These are phyloP conservation scores for Takifugu bimaculatus DNA, from an alignment of 2,113 vertebrate species.

Conservation along the genomic window DNA sequence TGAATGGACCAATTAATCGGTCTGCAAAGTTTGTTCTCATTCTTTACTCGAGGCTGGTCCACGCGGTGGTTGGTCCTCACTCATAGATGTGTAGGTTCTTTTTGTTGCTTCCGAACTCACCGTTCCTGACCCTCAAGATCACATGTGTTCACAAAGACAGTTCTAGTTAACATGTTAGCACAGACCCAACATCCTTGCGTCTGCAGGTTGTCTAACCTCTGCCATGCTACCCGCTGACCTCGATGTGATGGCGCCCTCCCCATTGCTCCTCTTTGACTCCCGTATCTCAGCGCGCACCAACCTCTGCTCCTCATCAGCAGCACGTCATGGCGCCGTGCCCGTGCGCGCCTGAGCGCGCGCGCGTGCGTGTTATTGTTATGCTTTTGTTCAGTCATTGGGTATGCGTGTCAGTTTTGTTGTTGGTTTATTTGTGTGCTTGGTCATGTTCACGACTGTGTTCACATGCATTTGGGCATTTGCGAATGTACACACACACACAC, in stretches of 20 bases:
- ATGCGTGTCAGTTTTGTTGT: constrained; percentile 51
- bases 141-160: background rate
- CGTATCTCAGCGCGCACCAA: constrained; percentile 14
- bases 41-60: too few species aligned
- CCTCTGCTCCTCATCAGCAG: constrained; percentile 61
- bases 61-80: too few species aligned
- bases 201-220: constrained; percentile 21
- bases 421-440: constrained; percentile 63
- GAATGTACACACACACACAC: constrained; percentile 3
- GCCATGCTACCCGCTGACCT: constrained; percentile 23
- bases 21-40: too few species aligned
- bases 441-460: constrained; percentile 59
- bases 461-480: constrained; percentile 26
- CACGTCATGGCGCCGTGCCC: constrained; percentile 17
- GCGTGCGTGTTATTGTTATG: constrained; percentile 22
- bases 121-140: too few species aligned
- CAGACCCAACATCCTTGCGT: background rate
- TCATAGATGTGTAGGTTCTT: too few species aligned
- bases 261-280: constrained; percentile 33
- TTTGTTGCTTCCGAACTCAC: too few species aligned
- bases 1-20: too few species aligned
- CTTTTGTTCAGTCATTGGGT: constrained; percentile 40
- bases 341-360: constrained; percentile 1
- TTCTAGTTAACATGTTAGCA: constrained; percentile 15
- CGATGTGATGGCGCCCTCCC: constrained; percentile 31